Evolutionary conservation across 2,888 invertebrate species (phyloP), one percentile per base, ranked within the genome.

Genomic region (Polydrusus tereticollis): DNA sequence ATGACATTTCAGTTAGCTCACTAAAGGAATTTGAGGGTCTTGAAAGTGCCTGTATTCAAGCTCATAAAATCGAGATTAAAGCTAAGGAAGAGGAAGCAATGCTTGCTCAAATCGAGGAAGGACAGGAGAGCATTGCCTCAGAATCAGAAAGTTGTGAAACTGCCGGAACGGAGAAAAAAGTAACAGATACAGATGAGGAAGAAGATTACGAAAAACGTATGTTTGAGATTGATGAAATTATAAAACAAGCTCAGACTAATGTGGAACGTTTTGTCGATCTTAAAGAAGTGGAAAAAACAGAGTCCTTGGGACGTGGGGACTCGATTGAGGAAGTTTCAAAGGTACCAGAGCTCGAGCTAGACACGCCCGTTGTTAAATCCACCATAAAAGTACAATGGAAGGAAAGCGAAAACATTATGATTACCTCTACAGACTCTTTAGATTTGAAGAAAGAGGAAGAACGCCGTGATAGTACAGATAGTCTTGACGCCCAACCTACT

Each of bases 11-110:
- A 1, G 86, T 94, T 26, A 94, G 93, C 6, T 97, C 97, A 45
- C 86, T 97, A 20, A 94, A 95, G 83, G 97, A 98, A 83, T 97
- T 97, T 83, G 97, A 98, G 87, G 94, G 94, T 0, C 85, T 97
- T 1, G 97, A 98, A 86, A 92, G 91, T 73, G 96, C 96, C 20
- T 94, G 96, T 80, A 89, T 93, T 52, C 95, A 94, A 83, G 95
- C 93, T 0, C 91, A 94, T 75, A 89, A 91, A 78, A 93, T 94
- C 62, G 96, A 97, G 86, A 88, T 93, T 52, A 90, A 92, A 73
- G 95, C 94, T 0, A 92, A 93, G 80, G 94, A 95, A 85, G 96
- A 96, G 83, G 96, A 95, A 80, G 93, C 93, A 18, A 83, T 94
- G 63, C 85, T 97, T 2, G 82, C 86, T 1, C 87, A 87, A 81